These are phyloP conservation scores for Caenorhabditis sp. DNA, from an alignment of 2,888 invertebrate genomes.

Conservation along the genomic window DNA sequence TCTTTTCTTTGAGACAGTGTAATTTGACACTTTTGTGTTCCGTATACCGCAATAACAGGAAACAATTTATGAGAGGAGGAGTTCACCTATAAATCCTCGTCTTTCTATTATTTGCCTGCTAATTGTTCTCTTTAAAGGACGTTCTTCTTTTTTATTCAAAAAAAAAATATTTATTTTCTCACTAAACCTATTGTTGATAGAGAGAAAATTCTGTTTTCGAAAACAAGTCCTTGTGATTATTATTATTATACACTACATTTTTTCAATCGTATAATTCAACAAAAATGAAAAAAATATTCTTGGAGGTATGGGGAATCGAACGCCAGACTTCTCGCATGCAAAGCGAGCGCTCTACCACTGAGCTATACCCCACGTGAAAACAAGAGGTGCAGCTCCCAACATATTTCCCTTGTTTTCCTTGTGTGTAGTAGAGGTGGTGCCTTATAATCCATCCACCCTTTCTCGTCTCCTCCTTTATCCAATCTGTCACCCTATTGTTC, in stretches of 20 bases:
- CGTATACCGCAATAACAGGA: background rate
- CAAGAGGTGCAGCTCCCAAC: too few relatives aligned
- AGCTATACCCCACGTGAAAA: too few relatives aligned
- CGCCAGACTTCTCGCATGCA: constrained; percentile 68
- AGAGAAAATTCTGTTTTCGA: background rate
- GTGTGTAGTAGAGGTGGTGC: too few relatives aligned
- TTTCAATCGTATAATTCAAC: background rate
- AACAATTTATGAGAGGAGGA: background rate
- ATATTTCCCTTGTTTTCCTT: too few relatives aligned
- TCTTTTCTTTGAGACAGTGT: background rate
- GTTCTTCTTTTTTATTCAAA: background rate
- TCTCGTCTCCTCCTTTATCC: background rate
- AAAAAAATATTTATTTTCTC: background rate
- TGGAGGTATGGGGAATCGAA: constrained; percentile 67
- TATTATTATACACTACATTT: background rate
- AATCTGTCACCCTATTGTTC: constrained; percentile 45
- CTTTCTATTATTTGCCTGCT: background rate
- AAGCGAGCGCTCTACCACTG: too few relatives aligned
- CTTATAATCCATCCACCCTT: background rate
- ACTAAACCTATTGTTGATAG: background rate
- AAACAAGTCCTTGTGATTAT: background rate
- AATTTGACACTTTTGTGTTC: background rate
- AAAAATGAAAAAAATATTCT: constrained; percentile 7
- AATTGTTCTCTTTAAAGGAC: background rate
- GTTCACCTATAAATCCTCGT: background rate